Base-by-base conservation (phyloP, 2,888 invertebrate species). In the Cosmia trapezina region DNA sequence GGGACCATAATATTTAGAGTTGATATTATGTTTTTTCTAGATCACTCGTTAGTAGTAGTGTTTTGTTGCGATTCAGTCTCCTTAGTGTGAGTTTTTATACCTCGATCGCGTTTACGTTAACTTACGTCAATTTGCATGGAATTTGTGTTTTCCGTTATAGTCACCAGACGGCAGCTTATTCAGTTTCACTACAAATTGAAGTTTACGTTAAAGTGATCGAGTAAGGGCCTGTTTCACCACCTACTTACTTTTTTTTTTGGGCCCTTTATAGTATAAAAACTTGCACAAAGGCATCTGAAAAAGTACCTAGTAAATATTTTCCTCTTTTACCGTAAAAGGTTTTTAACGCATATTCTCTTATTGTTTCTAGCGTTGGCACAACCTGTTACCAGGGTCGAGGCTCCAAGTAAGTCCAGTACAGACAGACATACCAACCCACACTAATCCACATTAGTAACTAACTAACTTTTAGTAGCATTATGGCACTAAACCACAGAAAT, bases 361-460 rank as follows among this genome's bases (percentile, higher is more conserved):
- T 83, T 83, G 53, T 75, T 81, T 81, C 81, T 83, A 81, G 81
- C 81, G 57, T 61, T 81, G 37, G 70, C 81, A 57, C 81, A 81
- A 37, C 81, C 81, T 51, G 81, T 74, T 41, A 43, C 81, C 64
- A 81, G 76, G 61, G 76, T 81, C 81, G 81, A 81, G 61, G 76
- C 84, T 59, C 84, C 81, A 83, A 65, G 81, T 81, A 81, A 81
- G 81, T 81, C 19, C 14, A 57, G 60, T 19, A n/a, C 41, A 41
- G 41, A 0, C 11, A 63, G 19, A 69, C n/a, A 54, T 64, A 54
- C 9, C 19, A 57, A 41, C n/a, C n/a, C n/a, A 62, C 47, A 60
- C 53, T 80, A 80, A 74, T 54, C 17, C 47, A 49, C 19, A 53
- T 9, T 49, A 54, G n/a, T 17, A 22, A 6, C 22, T 1, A 22